Evolutionary conservation across 1,140 invertebrate species (phyloP).

Genomic region (Brachionus asplanchnoidis): DNA sequence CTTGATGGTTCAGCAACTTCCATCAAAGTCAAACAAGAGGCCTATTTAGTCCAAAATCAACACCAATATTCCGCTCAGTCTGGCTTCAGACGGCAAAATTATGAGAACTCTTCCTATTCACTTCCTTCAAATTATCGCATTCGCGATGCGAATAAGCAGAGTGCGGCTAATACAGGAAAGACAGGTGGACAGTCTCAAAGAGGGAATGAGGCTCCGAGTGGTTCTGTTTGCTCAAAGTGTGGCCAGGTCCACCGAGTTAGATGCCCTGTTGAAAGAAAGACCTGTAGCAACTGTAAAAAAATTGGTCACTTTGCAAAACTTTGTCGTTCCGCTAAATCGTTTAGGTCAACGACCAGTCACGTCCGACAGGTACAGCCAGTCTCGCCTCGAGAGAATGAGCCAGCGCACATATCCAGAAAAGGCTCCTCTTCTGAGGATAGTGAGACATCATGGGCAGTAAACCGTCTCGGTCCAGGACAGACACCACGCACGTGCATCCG

Average conservation of each 20-base stretch:
- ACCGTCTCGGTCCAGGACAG: background rate
- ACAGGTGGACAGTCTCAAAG: background rate
- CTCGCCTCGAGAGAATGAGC: background rate
- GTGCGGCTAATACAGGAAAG: background rate
- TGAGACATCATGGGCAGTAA: background rate
- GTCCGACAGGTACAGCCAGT: background rate
- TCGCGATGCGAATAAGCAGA: background rate
- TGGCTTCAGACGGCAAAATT: background rate
- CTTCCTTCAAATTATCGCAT: background rate
- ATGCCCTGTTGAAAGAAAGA: background rate
- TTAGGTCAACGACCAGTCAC: background rate
- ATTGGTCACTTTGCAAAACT: background rate
- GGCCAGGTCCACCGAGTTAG: background rate
- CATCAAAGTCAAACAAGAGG: background rate
- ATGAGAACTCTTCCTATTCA: background rate
- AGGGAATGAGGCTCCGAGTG: background rate
- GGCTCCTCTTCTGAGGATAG: background rate
- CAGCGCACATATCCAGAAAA: background rate
- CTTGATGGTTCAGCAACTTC: background rate
- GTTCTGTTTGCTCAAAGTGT: background rate
- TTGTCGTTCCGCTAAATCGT: background rate
- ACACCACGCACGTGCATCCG: background rate
- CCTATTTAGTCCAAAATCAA: background rate
- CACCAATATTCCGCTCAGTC: background rate
- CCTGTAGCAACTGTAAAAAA: background rate